phyloP scores from a whole-genome alignment of 2,797 vertebrate genomes.

The Aselliscus stoliczkanus region DNA sequence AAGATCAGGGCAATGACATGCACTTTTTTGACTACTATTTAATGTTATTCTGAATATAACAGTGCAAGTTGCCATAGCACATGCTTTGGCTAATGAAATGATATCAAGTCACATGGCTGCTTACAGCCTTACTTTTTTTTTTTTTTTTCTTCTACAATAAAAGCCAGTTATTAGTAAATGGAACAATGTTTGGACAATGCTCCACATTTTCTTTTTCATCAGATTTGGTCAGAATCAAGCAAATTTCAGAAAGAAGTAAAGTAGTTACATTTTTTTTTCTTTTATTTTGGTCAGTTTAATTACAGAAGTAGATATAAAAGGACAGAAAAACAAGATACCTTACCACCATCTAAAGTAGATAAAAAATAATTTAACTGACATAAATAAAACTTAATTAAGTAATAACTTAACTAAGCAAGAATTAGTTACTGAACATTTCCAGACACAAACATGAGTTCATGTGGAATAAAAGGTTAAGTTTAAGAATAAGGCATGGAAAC shows the following conservation, averaged over 20 bases:
- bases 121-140: not conserved
- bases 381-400: not conserved
- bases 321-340: not conserved
- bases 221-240: not conserved
- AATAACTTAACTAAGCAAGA: not conserved
- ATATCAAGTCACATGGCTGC: not conserved
- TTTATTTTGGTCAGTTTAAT: not conserved
- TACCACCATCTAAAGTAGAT: not conserved
- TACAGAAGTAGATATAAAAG: not conserved
- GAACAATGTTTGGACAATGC: not conserved
- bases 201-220: not conserved
- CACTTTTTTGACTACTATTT: not conserved
- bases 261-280: not conserved
- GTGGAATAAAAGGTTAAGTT: not conserved
- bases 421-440: not conserved
- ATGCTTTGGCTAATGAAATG: not conserved
- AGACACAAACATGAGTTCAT: not conserved
- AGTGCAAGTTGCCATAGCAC: not conserved
- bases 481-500: not conserved
- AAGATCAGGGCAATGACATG: not conserved
- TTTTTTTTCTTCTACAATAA: not conserved
- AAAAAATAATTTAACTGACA: not conserved
- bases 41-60: not conserved
- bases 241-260: not conserved
- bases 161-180: not conserved